These are phyloP conservation scores for Globicephala melas DNA, from an alignment of 2,113 vertebrate species.

Conservation along the genomic window DNA sequence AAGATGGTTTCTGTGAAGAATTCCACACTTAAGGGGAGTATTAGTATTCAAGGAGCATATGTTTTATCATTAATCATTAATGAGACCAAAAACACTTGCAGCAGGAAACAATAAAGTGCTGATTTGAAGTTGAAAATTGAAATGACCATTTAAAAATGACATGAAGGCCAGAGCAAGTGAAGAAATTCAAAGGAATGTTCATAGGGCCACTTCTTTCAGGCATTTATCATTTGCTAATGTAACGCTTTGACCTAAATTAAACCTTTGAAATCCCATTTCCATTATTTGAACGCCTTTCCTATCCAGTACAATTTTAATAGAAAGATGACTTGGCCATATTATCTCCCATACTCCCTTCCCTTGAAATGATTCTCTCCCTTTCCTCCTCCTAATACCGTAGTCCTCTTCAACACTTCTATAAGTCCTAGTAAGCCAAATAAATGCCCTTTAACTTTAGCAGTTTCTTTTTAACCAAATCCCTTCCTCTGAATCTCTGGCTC, in stretches of 20 bases:
- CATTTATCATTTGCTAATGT: not conserved
- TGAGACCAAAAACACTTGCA: not conserved
- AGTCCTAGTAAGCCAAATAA: not conserved
- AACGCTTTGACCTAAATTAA: not conserved
- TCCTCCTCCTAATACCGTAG: not conserved
- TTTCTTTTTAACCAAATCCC: not conserved
- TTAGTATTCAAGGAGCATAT: not conserved
- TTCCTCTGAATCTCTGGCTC: not conserved
- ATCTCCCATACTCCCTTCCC: not conserved
- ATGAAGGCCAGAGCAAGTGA: not conserved
- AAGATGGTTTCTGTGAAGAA: not conserved
- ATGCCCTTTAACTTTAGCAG: not conserved
- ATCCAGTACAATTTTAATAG: not conserved
- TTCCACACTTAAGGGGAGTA: not conserved
- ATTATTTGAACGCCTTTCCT: not conserved
- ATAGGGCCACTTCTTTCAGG: not conserved
- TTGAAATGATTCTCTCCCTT: not conserved
- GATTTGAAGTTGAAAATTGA: not conserved
- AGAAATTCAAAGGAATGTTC: not conserved
- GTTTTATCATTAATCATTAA: slow-evolving; percentile 7
- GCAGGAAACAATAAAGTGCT: not conserved
- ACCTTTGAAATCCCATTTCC: not conserved
- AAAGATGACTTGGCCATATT: not conserved
- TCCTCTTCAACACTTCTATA: not conserved
- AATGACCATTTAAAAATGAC: not conserved